phyloP scores from a whole-genome alignment of 2,113 vertebrate species.

The Ictidomys tridecemlineatus region DNA sequence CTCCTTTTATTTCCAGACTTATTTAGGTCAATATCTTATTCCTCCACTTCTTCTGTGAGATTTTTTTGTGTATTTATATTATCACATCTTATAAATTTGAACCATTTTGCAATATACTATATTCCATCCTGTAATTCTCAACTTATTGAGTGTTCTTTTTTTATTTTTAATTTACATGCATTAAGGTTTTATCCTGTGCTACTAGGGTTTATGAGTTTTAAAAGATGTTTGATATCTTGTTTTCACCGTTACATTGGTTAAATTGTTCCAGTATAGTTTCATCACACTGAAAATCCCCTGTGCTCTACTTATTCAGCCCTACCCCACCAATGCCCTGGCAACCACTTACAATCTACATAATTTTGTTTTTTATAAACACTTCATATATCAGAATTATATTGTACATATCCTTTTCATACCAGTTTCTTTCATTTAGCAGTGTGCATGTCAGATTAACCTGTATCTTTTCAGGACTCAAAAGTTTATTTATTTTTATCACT shows the following conservation, averaged over 20 bases:
- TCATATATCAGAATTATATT: not conserved
- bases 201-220: not conserved
- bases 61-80: not conserved
- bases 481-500: not conserved
- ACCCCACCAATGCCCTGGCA: not conserved
- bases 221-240: not conserved
- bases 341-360: not conserved
- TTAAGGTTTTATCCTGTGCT: not conserved
- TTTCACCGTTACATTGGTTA: no score
- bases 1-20: not conserved
- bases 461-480: not conserved
- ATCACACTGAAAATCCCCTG: not conserved
- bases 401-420: not conserved
- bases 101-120: not conserved
- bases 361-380: not conserved
- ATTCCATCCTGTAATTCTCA: not conserved
- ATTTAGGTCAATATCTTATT: not conserved
- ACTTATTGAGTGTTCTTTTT: not conserved
- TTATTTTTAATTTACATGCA: not conserved
- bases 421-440: not conserved
- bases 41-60: not conserved
- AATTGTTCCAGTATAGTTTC: not conserved
- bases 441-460: not conserved
- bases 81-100: no score
- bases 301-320: no score